phyloP scores from a whole-genome alignment of 2,888 invertebrate genomes.

The Cenopis cana region DNA sequence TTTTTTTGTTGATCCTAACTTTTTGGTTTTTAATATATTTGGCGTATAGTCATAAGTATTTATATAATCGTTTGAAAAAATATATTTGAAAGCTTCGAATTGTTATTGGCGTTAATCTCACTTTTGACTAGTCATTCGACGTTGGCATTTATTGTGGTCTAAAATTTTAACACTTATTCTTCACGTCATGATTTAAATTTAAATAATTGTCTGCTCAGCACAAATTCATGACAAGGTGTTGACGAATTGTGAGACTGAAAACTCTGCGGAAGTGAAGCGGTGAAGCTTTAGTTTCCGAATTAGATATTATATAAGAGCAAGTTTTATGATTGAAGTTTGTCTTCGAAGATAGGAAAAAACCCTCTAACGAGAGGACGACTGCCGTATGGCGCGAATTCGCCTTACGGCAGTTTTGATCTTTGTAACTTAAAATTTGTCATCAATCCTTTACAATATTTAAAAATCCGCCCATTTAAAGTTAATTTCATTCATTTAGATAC shows the following conservation, averaged over 20 bases:
- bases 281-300: constrained; percentile 10
- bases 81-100: constrained; percentile 45
- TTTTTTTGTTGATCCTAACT: constrained; percentile 43
- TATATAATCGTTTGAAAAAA: constrained; percentile 46
- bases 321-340: constrained; percentile 15
- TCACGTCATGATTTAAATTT: constrained; percentile 13
- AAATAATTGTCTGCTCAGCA: constrained; percentile 31
- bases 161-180: constrained; percentile 34
- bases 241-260: constrained; percentile 41
- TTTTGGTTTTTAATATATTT: constrained; percentile 31
- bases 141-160: constrained; percentile 64
- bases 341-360: neutral
- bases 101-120: constrained; percentile 56
- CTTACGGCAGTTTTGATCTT: neutral
- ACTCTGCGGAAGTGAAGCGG: neutral
- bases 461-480: neutral
- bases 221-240: constrained; percentile 38
- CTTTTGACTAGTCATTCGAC: constrained; percentile 65
- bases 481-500: neutral
- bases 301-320: constrained; percentile 19
- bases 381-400: too few relatives aligned
- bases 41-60: constrained; percentile 37
- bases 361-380: neutral
- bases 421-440: neutral
- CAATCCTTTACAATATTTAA: neutral